Percentiles rank a stretch among this genome's conserved stretches.
phyloP scores from a whole-genome alignment of 2,113 vertebrate genomes.

The Jaculus jaculus region DNA sequence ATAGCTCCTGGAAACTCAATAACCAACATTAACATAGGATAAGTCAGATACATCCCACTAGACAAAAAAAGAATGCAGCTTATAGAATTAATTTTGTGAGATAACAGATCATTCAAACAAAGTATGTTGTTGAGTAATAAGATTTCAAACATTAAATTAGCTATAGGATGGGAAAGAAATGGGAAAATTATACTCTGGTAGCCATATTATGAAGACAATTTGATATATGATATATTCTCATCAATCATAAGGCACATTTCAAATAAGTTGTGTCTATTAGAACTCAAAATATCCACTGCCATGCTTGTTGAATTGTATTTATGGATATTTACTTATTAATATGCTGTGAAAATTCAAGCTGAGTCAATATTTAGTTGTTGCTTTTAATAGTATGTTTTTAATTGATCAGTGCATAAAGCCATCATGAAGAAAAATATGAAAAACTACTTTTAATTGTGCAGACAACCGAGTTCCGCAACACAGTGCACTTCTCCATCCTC shows the following conservation, averaged over 20 bases:
- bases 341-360: not conserved
- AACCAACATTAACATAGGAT: slow-evolving; percentile 25
- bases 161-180: not conserved
- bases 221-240: not conserved
- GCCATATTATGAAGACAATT: not conserved
- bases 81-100: not conserved
- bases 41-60: not conserved
- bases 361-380: not conserved
- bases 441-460: not conserved
- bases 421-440: not conserved
- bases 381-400: not conserved
- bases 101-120: not conserved
- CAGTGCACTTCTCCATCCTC: too few species aligned
- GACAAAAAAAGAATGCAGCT: not conserved
- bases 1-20: not conserved
- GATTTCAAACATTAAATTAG: not conserved
- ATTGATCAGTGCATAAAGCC: not conserved
- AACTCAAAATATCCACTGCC: not conserved
- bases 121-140: not conserved
- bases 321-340: not conserved
- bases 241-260: not conserved
- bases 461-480: too few species aligned
- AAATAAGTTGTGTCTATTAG: not conserved
- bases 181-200: not conserved
- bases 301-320: not conserved